Evolutionary conservation across 2,113 vertebrate genomes (phyloP).

Genomic region (Bubo blakistoni): DNA sequence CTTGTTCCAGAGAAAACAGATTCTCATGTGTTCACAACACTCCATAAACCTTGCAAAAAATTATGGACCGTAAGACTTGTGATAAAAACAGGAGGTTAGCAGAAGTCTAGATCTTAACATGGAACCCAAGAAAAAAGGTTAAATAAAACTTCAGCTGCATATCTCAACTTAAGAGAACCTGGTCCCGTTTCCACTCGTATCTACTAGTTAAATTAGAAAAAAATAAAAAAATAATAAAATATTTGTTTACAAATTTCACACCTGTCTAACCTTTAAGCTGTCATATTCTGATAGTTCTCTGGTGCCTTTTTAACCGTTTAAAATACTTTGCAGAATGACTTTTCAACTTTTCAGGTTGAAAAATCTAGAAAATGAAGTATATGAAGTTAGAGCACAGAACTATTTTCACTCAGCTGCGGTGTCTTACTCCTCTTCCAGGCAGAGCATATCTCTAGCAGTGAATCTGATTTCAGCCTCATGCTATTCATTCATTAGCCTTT

Average conservation of each 20-base stretch:
- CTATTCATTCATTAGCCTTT: conserved; percentile 15
- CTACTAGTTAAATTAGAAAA: background rate
- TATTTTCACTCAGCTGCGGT: background rate
- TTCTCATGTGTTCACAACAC: background rate
- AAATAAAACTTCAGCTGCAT: background rate
- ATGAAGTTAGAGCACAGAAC: background rate
- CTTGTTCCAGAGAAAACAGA: background rate
- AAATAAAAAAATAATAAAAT: background rate
- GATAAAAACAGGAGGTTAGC: background rate
- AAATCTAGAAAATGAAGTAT: background rate
- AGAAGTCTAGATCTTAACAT: background rate
- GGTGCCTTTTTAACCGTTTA: background rate
- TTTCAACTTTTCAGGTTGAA: background rate
- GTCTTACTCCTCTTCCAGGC: background rate
- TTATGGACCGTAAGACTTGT: background rate
- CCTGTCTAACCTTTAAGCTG: background rate
- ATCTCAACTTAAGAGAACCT: background rate
- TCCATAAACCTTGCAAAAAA: background rate
- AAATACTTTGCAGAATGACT: background rate
- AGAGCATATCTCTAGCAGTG: background rate
- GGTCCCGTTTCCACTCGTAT: background rate
- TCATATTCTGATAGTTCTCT: background rate
- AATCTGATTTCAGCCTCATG: background rate
- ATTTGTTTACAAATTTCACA: background rate
- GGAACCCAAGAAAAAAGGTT: background rate